Percentiles rank a stretch among this genome's conserved stretches.
Evolutionary conservation across 2,888 invertebrate genomes (phyloP).

Genomic region (Chymomyza fuscimana): DNA sequence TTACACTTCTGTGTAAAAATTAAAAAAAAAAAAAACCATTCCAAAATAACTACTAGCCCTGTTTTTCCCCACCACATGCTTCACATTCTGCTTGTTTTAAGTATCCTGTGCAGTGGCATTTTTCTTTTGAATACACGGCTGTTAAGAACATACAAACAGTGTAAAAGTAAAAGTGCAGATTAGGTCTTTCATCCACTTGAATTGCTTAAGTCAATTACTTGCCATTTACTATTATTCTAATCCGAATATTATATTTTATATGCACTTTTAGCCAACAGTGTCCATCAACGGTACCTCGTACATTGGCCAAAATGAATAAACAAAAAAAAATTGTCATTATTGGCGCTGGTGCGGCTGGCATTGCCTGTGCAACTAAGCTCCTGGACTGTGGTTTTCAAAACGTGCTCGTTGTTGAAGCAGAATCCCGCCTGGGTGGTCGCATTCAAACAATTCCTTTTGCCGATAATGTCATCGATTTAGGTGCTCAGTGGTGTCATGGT

Average conservation of each 20-base stretch:
- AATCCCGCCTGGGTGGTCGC: constrained; percentile 84
- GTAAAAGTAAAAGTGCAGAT: not conserved
- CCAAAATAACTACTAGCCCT: too few relatives aligned
- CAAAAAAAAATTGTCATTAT: constrained; percentile 76
- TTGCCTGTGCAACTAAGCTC: constrained; percentile 80
- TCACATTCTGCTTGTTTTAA: too few relatives aligned
- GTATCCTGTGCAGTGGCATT: too few relatives aligned
- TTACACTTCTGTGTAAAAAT: too few relatives aligned
- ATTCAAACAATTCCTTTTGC: constrained; percentile 82
- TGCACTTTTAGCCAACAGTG: not conserved
- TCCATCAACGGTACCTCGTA: too few relatives aligned
- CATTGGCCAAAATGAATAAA: constrained; percentile 42
- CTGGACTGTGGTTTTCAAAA: constrained; percentile 79
- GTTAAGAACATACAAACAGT: not conserved
- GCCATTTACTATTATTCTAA: too few relatives aligned
- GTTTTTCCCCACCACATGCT: too few relatives aligned
- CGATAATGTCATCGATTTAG: constrained; percentile 80
- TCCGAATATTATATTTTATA: not conserved
- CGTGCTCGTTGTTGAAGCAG: constrained; percentile 84
- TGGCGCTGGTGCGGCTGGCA: constrained; percentile 79
- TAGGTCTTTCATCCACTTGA: not conserved
- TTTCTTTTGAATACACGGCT: too few relatives aligned
- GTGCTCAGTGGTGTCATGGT: constrained; percentile 80
- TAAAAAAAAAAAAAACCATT: too few relatives aligned
- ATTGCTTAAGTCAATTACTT: not conserved